A percentile compares a stretch with the other conserved stretches of the same genome.
Conservation (phyloP, 2,888 invertebrate genomes). For the Tachina lurida region DNA sequence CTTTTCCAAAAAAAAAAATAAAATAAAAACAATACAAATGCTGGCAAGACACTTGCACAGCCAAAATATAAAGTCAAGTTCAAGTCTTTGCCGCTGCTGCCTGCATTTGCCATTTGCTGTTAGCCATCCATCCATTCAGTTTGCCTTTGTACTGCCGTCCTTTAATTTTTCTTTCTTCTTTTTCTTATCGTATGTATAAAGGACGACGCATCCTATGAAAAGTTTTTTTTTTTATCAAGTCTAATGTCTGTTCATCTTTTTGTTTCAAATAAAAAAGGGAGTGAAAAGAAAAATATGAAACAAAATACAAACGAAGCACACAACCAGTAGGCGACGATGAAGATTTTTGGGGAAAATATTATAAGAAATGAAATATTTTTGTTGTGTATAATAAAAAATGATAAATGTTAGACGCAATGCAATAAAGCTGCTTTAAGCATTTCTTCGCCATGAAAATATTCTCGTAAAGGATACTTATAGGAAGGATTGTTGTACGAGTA, state of each 20-base stretch:
- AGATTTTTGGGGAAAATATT: conserved; percentile 25
- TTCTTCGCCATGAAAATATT: conserved; percentile 48
- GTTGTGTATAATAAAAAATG: conserved; percentile 66
- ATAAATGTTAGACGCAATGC: conserved; percentile 68
- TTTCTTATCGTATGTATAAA: not conserved
- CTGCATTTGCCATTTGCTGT: conserved; percentile 52
- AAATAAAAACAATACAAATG: conserved; percentile 12
- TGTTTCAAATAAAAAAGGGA: conserved; percentile 43
- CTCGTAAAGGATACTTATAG: conserved; percentile 18
- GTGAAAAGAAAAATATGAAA: conserved; percentile 8
- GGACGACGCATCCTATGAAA: conserved; percentile 30
- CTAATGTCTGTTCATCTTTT: conserved; percentile 54
- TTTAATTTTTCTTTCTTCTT: conserved; percentile 15
- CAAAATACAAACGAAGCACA: conserved; percentile 25
- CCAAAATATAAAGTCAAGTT: conserved; percentile 67
- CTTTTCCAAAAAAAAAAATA: not conserved
- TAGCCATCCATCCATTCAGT: conserved; percentile 23
- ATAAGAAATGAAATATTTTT: conserved; percentile 43
- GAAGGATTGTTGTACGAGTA: not conserved
- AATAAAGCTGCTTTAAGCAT: conserved; percentile 60
- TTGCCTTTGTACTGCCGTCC: not conserved
- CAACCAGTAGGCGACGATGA: conserved; percentile 55
- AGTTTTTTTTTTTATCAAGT: conserved; percentile 48
- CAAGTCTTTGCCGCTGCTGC: conserved; percentile 50
- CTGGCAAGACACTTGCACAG: conserved; percentile 33